A percentile compares a stretch with the other conserved stretches of the same genome.
These are phyloP conservation scores for Micronisus gabar DNA, from an alignment of 2,113 vertebrate genomes.

Conservation along the genomic window DNA sequence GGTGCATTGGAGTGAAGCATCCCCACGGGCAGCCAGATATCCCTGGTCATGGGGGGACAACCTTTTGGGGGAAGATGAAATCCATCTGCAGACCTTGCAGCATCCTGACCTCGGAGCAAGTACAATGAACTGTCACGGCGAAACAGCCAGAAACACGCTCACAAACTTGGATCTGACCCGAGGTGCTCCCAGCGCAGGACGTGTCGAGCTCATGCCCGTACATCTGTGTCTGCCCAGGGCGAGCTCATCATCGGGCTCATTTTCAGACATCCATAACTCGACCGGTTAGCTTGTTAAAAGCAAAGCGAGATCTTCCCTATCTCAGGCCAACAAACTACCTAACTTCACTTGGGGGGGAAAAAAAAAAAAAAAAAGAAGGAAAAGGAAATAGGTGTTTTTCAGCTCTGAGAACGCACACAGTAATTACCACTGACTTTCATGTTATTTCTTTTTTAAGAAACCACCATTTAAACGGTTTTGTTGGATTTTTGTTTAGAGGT, in stretches of 20 bases:
- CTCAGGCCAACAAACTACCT: neutral
- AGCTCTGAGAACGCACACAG: neutral
- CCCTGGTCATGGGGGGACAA: neutral
- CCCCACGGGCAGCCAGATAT: rapidly evolving
- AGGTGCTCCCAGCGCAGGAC: neutral
- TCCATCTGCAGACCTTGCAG: neutral
- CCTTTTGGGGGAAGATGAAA: neutral
- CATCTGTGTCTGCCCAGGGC: neutral
- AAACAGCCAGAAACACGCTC: neutral
- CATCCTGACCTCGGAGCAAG: rapidly evolving
- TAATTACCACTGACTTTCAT: neutral
- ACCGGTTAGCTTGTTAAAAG: rapidly evolving
- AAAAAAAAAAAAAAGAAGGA: rapidly evolving
- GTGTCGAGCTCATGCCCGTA: neutral
- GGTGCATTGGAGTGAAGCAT: neutral
- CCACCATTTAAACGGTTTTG: neutral
- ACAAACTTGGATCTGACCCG: neutral
- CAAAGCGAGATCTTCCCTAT: neutral
- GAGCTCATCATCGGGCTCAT: neutral
- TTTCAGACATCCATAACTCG: neutral
- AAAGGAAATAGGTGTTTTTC: neutral
- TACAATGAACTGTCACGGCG: rapidly evolving
- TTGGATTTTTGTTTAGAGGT: neutral
- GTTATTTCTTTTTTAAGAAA: neutral
- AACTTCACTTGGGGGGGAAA: rapidly evolving